Conservation (phyloP, 2,113 vertebrate species). For the Ictalurus furcatus region DNA sequence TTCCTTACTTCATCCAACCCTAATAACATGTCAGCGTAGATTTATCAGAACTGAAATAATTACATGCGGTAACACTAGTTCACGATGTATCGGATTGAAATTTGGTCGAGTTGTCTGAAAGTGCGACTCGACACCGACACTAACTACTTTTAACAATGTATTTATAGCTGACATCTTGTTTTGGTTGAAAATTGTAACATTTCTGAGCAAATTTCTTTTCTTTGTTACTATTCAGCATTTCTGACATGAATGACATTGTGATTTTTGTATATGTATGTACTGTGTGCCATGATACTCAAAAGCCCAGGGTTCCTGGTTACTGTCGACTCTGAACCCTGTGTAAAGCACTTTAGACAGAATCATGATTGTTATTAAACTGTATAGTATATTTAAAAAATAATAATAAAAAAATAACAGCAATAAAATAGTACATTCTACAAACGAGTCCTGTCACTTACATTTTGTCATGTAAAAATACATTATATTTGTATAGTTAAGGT, state of each 20-base stretch:
- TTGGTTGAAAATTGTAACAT: constrained; percentile 16
- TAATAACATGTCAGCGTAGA: background rate
- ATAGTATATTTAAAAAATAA: background rate
- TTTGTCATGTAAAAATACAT: background rate
- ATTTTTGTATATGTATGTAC: constrained; percentile 25
- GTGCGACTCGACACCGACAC: background rate
- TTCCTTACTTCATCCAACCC: background rate
- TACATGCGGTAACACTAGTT: background rate
- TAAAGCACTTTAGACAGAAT: constrained; percentile 64
- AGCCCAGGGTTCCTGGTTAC: constrained; percentile 31
- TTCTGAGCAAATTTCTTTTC: background rate
- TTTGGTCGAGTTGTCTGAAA: background rate
- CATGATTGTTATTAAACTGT: constrained; percentile 46
- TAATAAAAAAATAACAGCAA: constrained; percentile 59
- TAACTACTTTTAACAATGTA: background rate
- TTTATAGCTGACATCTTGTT: background rate
- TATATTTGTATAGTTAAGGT: background rate
- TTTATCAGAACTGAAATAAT: background rate
- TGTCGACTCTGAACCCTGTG: constrained; percentile 49
- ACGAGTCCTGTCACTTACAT: background rate
- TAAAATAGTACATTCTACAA: constrained; percentile 60
- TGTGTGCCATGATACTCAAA: constrained; percentile 62
- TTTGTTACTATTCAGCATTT: background rate
- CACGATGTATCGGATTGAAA: background rate
- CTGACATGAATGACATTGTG: background rate